Base-by-base conservation (phyloP, 2,797 vertebrate species). In the Paramormyrops hopkinsi region DNA sequence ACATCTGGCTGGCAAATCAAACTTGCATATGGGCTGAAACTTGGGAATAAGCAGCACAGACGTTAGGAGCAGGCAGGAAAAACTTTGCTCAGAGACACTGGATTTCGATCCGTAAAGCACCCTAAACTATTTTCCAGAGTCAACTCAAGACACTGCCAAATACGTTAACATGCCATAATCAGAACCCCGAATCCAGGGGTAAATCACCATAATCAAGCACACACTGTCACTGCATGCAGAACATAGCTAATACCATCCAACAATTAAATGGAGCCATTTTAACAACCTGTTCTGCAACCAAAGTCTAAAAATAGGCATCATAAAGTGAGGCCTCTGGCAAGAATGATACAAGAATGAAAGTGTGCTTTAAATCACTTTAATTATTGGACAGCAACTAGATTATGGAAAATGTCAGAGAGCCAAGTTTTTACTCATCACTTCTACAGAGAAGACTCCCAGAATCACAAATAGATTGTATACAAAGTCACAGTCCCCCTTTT, bases 221-320 rank as follows among this genome's bases (percentile, higher is more conserved):
- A 41, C 6, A 8, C 25, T 53, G 6, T 33, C 6, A 8, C 25
- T 53, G 6, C 53, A 59, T 19, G 6, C 85, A 41, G 29, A 56
- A 33, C 48, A 56, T 44, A n/a, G 54, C 33, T 44, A 51, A 83
- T 50, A 22, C 44, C 17, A 69, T 86, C 86, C 56, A 69, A 33
- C 8, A 4, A 85, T 86, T 89, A 85, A 69, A 50, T 53, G 14
- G n/a, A 69, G 82, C 11, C 19, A 50, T 33, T 89, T 89, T 89
- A 89, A 89, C 56, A 62, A 65, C 79, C 54, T 37, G 88, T 59
- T 83, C 33, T 29, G 41, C 22, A 76, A 59, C 33, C 46, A 37
- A 37, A 37, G 56, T 86, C 85, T 89, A 86, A 89, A 89, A 85
- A 89, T 65, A 85, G 88, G 22, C 4, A 54, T 56, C 79, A 59